Conservation (phyloP, 2,113 vertebrate species). For the Connochaetes taurinus region DNA sequence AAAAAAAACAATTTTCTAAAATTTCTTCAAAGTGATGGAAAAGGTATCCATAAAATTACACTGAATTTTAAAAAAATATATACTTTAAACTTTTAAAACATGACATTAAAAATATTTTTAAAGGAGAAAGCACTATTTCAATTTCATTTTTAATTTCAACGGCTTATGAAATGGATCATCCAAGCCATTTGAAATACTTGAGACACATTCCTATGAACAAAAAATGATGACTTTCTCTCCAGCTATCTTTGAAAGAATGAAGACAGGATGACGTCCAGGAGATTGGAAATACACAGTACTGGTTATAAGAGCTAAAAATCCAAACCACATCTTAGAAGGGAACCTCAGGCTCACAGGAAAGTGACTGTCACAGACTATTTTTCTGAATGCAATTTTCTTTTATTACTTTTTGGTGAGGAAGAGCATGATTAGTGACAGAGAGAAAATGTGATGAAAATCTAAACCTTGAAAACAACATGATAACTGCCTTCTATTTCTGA, state of each 20-base stretch:
- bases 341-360: neutral
- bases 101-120: neutral
- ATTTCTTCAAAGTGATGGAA: neutral
- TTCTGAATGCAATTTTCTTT: neutral
- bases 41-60: neutral
- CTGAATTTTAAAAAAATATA: neutral
- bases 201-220: neutral
- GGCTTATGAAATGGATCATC: neutral
- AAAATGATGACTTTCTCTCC: neutral
- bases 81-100: neutral
- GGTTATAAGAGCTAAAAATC: neutral
- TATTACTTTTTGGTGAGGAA: neutral
- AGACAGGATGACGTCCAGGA: neutral
- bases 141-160: neutral
- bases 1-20: neutral
- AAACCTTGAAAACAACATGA: neutral
- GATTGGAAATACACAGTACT: neutral
- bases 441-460: slow-evolving; percentile 11
- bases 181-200: neutral
- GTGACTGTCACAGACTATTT: neutral
- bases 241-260: neutral
- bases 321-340: neutral
- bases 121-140: neutral
- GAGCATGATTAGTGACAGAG: slow-evolving; percentile 29
- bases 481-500: slow-evolving; percentile 47